phyloP scores from a whole-genome alignment of 2,888 invertebrate species.

The Cosmopolites sordidus region DNA sequence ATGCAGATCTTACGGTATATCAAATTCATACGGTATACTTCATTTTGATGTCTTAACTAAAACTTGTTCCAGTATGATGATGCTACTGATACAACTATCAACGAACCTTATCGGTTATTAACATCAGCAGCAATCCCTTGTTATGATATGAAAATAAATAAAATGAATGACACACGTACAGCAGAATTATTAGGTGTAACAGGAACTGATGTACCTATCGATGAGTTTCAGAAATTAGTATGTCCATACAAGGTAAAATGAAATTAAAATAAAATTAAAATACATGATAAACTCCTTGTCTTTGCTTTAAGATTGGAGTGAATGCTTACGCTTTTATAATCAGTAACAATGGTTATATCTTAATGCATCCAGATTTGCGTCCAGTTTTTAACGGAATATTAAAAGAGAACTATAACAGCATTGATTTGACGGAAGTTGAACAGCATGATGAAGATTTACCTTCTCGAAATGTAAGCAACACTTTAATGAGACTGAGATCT shows the following conservation, averaged over 20 bases:
- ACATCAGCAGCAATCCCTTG: conserved; percentile 92
- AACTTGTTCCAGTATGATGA: conserved; percentile 40
- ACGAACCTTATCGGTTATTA: conserved; percentile 64
- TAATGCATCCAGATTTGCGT: conserved; percentile 89
- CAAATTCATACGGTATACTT: conserved; percentile 29
- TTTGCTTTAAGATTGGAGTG: conserved; percentile 76
- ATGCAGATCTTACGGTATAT: conserved; percentile 77
- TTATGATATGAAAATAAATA: conserved; percentile 69
- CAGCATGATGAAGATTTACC: conserved; percentile 54
- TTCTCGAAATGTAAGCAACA: conserved; percentile 60
- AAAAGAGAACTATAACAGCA: conserved; percentile 80
- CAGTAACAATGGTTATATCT: conserved; percentile 93
- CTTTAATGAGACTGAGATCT: conserved; percentile 58
- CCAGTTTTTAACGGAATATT: conserved; percentile 55
- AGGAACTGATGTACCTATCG: conserved; percentile 90
- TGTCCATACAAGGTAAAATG: conserved; percentile 72
- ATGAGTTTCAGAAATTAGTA: conserved; percentile 84
- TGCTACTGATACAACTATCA: conserved; percentile 37
- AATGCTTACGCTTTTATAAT: conserved; percentile 96
- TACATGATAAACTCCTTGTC: neutral
- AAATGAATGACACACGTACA: conserved; percentile 54
- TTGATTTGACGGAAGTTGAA: conserved; percentile 93
- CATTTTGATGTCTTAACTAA: neutral
- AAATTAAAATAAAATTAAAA: neutral
- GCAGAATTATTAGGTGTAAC: conserved; percentile 90